Evolutionary conservation across 2,888 invertebrate genomes (phyloP).

Genomic region (Entomobrya multifasciata): DNA sequence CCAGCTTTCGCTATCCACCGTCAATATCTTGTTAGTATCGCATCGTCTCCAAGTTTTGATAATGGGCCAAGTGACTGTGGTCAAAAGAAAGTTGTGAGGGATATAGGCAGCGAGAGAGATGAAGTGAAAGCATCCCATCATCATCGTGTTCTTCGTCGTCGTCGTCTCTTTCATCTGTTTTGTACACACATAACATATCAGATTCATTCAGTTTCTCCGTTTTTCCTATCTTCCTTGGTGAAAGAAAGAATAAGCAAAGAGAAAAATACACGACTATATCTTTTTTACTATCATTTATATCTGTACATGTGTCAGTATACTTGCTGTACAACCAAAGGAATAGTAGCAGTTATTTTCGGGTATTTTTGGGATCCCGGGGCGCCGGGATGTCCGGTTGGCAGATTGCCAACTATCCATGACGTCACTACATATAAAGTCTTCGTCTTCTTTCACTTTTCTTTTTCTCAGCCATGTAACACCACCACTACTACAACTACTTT

Average conservation of each 20-base stretch:
- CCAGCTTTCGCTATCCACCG: constrained; percentile 3
- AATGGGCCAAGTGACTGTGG: constrained; percentile 67
- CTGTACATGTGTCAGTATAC: too few relatives aligned
- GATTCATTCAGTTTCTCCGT: constrained; percentile 51
- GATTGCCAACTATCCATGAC: constrained; percentile 76
- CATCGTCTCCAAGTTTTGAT: constrained; percentile 57
- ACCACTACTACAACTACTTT: not conserved
- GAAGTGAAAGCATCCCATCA: constrained; percentile 61
- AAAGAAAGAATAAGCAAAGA: constrained; percentile 24
- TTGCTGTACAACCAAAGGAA: not conserved
- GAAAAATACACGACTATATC: not conserved
- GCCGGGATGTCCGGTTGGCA: constrained; percentile 79
- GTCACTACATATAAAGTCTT: constrained; percentile 70
- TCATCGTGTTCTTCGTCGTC: not conserved
- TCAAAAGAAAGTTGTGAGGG: constrained; percentile 50
- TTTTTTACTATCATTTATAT: not conserved
- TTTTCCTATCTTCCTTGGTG: constrained; percentile 26
- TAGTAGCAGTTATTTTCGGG: constrained; percentile 55
- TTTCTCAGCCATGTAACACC: not conserved
- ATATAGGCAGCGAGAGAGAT: constrained; percentile 17
- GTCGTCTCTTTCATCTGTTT: not conserved
- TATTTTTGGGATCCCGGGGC: constrained; percentile 77
- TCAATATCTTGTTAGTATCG: constrained; percentile 20
- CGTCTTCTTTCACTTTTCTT: constrained; percentile 46
- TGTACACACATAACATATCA: constrained; percentile 28